A percentile compares a stretch with the other conserved stretches of the same genome.
Conservation (phyloP, 2,113 vertebrate genomes). For the Etia nguti region DNA sequence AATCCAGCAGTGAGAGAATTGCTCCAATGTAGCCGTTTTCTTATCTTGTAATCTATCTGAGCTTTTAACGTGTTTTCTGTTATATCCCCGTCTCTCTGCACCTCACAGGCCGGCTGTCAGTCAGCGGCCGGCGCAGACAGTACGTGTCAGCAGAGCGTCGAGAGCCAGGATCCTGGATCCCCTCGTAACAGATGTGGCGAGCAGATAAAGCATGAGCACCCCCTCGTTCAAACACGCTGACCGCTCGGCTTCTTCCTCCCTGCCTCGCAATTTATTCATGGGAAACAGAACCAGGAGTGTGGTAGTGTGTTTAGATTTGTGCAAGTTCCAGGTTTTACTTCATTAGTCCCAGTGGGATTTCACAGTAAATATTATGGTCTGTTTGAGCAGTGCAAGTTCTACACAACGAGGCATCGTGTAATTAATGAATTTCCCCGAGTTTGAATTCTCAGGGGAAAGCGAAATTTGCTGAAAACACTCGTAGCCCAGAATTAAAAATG, state of each 20-base stretch:
- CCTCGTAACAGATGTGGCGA: slow-evolving; percentile 12
- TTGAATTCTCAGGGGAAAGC: background rate
- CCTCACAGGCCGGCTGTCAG: slow-evolving; percentile 12
- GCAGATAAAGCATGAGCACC: slow-evolving; percentile 10
- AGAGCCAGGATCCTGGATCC: slow-evolving; percentile 26
- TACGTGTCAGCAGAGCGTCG: slow-evolving; percentile 26
- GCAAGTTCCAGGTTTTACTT: background rate
- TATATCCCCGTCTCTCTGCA: slow-evolving; percentile 3
- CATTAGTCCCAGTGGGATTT: background rate
- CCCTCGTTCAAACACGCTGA: background rate
- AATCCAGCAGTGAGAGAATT: background rate
- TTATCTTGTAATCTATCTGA: slow-evolving; percentile 48
- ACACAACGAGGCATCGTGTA: background rate
- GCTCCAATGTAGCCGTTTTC: background rate
- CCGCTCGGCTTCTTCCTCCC: background rate
- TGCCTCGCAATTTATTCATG: background rate
- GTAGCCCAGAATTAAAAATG: background rate
- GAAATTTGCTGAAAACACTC: background rate
- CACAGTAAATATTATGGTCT: background rate
- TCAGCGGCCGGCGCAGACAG: slow-evolving; percentile 29
- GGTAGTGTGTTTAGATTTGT: background rate
- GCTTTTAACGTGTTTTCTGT: slow-evolving; percentile 44
- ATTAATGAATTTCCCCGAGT: background rate
- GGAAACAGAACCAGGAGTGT: background rate
- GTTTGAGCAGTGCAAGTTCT: background rate